Evolutionary conservation across 2,888 invertebrate species (phyloP), one percentile per base, ranked within the genome.

Genomic region (Cheilosia urbana): DNA sequence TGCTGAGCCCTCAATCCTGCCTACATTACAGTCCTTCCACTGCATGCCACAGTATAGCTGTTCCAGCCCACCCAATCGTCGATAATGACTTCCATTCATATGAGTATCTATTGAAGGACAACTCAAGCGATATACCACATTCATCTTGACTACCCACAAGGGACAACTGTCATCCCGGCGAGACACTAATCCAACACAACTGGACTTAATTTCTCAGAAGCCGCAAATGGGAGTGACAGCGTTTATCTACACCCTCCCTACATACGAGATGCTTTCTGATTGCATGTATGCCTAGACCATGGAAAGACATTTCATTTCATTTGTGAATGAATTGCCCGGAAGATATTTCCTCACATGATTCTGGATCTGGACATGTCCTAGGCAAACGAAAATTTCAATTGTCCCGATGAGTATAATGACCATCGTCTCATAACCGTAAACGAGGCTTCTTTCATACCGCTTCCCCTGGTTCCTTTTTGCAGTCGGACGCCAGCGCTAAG

Each of bases 331-430:
- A 72, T 83, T 66, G 60, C 68, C 75, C 62, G 55, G 73, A 79
- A 69, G 73, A 71, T 45, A 65, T 42, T 34, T 42, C 30, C 42
- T 47, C 49, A 60, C 58, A 55, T 51, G 24, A n/a, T 4, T 17
- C 42, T 30, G 62, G 13, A 34, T 27, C 27, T 34, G 13, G 19
- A 15, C 21, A 68, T 57, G 55, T 42, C 63, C 76, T 51, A 58
- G 58, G 51, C 81, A 69, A 68, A 24, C 63, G 66, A 68, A 77
- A 73, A 69, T 73, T 79, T 79, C 83, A 79, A 84, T 84, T 84
- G 79, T 79, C 68, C 69, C 79, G 58, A 79, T 84, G 83, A 79
- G 47, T 58, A 79, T 79, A 79, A 83, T 79, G 73, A 58, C 68
- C 68, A 58, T 45, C 58, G 72, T 69, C 62, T 60, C 79, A 71